Evolutionary conservation across 1,140 invertebrate genomes (phyloP).

Genomic region (Vanessa atalanta): DNA sequence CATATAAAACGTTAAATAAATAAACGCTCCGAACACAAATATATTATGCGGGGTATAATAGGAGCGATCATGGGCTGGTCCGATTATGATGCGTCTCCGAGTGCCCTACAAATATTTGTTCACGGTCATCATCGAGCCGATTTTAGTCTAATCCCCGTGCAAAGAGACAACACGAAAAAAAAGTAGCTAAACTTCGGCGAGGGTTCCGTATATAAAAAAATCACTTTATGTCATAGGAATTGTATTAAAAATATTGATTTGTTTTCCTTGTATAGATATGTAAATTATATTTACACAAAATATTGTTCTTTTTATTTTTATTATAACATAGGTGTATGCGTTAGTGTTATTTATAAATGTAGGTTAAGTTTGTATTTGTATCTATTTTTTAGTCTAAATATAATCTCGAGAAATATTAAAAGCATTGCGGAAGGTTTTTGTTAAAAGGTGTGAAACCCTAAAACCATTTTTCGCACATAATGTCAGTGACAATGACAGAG

Average conservation of each 20-base stretch:
- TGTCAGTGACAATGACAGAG: constrained; percentile 54
- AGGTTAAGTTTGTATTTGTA: not conserved
- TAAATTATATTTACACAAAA: no score
- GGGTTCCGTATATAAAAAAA: constrained; percentile 20
- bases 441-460: constrained; percentile 30
- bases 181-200: not conserved
- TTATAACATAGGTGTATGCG: no score
- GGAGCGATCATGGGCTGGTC: constrained; percentile 51
- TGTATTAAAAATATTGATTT: not conserved
- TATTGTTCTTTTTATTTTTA: no score
- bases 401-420: not conserved
- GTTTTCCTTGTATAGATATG: no score
- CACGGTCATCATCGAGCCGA: constrained; percentile 52
- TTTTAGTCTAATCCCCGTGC: constrained; percentile 58
- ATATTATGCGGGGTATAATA: constrained; percentile 48
- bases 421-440: not conserved
- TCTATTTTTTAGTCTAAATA: not conserved
- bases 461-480: constrained; percentile 51
- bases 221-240: not conserved
- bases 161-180: constrained; percentile 47
- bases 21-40: constrained; percentile 29
- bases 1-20: constrained; percentile 30
- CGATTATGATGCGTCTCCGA: constrained; percentile 53
- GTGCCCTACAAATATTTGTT: constrained; percentile 68
- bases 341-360: no score